Conservation (phyloP, 1,140 invertebrate genomes). For the Listronotus bonariensis region DNA sequence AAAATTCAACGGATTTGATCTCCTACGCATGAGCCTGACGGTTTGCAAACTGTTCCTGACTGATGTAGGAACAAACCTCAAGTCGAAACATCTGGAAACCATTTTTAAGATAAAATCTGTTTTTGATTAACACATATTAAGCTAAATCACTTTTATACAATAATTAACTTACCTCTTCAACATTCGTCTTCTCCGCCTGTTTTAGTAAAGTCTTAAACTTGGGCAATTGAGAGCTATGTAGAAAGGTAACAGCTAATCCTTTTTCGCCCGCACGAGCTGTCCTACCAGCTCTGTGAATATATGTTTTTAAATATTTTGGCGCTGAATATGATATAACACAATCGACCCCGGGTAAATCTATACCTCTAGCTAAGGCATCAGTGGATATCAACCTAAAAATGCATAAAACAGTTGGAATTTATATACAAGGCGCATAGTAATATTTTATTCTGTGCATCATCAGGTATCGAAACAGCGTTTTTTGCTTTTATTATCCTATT, state of each 20-base stretch:
- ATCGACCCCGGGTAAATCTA: conserved; percentile 87
- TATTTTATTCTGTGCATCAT: too few species aligned
- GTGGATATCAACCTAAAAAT: conserved; percentile 81
- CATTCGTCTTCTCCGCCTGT: conserved; percentile 43
- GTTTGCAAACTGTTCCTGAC: too few species aligned
- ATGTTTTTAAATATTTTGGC: conserved; percentile 85
- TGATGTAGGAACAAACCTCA: too few species aligned
- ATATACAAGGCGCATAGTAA: too few species aligned
- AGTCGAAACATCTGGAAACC: too few species aligned
- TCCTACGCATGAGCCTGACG: too few species aligned
- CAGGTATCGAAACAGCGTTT: too few species aligned
- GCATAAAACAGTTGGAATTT: not conserved
- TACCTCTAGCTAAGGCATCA: conserved; percentile 90
- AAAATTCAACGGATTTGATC: too few species aligned
- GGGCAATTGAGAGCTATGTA: conserved; percentile 66
- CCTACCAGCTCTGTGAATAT: conserved; percentile 91
- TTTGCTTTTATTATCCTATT: too few species aligned
- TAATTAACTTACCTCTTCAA: conserved; percentile 44
- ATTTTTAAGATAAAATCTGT: too few species aligned
- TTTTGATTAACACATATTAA: too few species aligned
- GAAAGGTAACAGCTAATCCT: conserved; percentile 83
- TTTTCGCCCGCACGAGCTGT: conserved; percentile 88
- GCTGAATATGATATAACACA: conserved; percentile 92
- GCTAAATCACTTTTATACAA: not conserved
- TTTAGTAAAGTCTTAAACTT: conserved; percentile 50